Base-by-base conservation (phyloP, 2,113 vertebrate species). In the Gracilinanus agilis region DNA sequence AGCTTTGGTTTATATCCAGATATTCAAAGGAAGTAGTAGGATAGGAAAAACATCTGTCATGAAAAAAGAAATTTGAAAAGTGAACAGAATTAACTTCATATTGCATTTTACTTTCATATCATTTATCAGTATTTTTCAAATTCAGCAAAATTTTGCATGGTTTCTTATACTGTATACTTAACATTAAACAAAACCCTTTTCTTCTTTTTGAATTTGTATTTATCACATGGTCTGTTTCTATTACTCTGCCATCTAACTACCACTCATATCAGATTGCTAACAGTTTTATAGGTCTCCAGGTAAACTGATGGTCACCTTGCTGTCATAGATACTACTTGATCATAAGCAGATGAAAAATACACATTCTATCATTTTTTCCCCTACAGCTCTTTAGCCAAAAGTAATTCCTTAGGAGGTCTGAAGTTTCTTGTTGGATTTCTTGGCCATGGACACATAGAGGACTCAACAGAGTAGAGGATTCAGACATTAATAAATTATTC, bases 21-120 rank as follows among this genome's bases (percentile, higher is more conserved):
- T 93, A 25, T 9, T 83, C 11, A 6, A 94, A 90, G 44, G 55
- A 90, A 91, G 83, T 24, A 29, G 0, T 61, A 88, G 56, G 55
- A 12, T 55, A 23, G 55, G 95, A 92, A 90, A 53, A 89, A 90
- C 90, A 29, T 89, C 44, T 94, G 61, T 13, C 49, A 61, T 1
- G 88, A 93, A 92, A 53, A 29, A 11, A 23, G 67, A 90, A 89
- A 90, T 95, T 95, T 95, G 88, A 24, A 29, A 94, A 88, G 29
- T 54, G 2, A 96, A 49, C 11, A 88, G 34, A 49, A 40, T 40
- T 23, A 83, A 83, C 16, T 83, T 83, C 75, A 94, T 29, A 89
- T 9, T 93, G 90, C 88, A 3, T 89, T 91, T 25, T 24, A 90
- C 49, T 75, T 89, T 83, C 25, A 49, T 44, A 27, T 89, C 1